Evolutionary conservation across 2,888 invertebrate genomes (phyloP).

Genomic region (Ctena decussata): DNA sequence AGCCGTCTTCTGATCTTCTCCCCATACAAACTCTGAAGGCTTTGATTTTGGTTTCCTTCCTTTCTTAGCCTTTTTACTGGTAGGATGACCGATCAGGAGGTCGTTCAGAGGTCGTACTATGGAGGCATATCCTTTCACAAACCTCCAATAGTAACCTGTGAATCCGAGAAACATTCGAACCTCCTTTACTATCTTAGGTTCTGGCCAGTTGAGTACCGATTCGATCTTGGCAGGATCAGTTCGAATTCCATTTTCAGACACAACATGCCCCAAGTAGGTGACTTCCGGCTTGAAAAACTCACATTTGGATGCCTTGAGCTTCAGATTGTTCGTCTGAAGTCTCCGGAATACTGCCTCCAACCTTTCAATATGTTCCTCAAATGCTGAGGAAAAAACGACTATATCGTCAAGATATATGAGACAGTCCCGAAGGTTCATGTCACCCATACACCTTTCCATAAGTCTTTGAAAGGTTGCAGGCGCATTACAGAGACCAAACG

Average conservation of each 20-base stretch:
- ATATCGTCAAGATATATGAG: conserved; percentile 17
- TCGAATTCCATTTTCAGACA: neutral
- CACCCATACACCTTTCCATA: conserved; percentile 11
- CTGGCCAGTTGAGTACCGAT: conserved; percentile 8
- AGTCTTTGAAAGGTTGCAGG: neutral
- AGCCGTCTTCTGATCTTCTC: neutral
- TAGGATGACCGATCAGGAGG: neutral
- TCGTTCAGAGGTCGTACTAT: neutral
- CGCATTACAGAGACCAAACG: no score
- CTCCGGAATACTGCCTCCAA: neutral
- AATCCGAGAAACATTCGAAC: conserved; percentile 17
- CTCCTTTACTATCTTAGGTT: conserved; percentile 13
- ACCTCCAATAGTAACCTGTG: conserved; percentile 16
- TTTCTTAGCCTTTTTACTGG: conserved; percentile 1
- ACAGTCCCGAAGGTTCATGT: conserved; percentile 11
- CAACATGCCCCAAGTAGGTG: conserved; percentile 15
- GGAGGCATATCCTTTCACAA: neutral
- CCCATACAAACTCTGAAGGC: neutral
- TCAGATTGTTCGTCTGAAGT: neutral
- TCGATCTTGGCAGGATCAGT: neutral
- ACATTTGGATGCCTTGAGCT: conserved; percentile 17
- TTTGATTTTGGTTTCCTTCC: neutral
- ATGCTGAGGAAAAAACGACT: neutral
- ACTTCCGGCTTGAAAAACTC: conserved; percentile 8
- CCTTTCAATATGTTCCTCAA: conserved; percentile 8